A percentile compares a stretch with the other conserved stretches of the same genome.
Conservation (phyloP, 2,888 invertebrate genomes). For the Hirudinaria manillensis region DNA sequence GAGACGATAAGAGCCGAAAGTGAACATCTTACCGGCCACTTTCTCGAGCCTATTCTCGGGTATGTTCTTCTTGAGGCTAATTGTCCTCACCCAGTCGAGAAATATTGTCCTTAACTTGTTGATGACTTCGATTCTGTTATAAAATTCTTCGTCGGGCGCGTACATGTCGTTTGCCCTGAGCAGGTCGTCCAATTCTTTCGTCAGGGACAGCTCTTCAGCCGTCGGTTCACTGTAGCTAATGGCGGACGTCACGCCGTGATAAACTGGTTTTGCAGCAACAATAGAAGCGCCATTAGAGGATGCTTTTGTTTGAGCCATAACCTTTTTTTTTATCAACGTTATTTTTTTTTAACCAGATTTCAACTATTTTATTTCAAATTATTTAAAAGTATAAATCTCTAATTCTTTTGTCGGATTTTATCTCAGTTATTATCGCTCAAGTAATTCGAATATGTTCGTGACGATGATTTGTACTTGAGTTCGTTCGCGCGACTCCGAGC, state of each 20-base stretch:
- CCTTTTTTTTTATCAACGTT: no score
- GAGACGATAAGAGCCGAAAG: slow-evolving; percentile 89
- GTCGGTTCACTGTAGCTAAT: slow-evolving; percentile 81
- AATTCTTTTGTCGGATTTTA: no score
- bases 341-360: no score
- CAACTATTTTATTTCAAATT: no score
- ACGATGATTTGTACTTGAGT: no score
- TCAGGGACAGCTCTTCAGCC: slow-evolving; percentile 69
- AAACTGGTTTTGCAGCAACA: no score
- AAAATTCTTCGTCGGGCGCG: slow-evolving; percentile 51
- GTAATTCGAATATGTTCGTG: no score
- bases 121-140: slow-evolving; percentile 59
- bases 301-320: no score
- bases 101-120: slow-evolving; percentile 80
- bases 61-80: slow-evolving; percentile 80
- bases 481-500: no score
- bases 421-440: no score
- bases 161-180: slow-evolving; percentile 79
- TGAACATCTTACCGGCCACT: slow-evolving; percentile 82
- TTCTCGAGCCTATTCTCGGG: slow-evolving; percentile 77
- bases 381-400: no score
- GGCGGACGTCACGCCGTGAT: slow-evolving; percentile 80
- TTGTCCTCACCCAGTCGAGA: slow-evolving; percentile 85
- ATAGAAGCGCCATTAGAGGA: no score
- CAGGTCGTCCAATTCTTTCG: slow-evolving; percentile 69